phyloP scores from a whole-genome alignment of 2,888 invertebrate genomes.

The Tupiocoris notatus region DNA sequence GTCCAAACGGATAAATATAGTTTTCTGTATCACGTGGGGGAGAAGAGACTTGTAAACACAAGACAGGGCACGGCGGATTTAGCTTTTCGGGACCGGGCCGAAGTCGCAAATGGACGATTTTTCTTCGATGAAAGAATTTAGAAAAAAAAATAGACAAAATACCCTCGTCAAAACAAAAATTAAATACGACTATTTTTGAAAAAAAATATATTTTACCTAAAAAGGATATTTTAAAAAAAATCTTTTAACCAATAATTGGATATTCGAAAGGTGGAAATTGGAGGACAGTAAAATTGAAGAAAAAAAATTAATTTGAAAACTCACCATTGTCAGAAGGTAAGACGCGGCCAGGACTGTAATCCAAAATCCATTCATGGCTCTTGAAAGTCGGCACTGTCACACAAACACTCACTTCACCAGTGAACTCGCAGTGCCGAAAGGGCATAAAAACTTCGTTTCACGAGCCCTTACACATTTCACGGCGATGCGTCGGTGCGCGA shows the following conservation, averaged over 20 bases:
- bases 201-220: no score
- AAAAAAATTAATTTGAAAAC: constrained; percentile 1
- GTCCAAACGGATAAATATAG: no score
- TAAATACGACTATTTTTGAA: no score
- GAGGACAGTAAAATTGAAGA: no score
- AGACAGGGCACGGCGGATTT: constrained; percentile 8
- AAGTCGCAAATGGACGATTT: no score
- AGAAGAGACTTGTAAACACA: constrained; percentile 5
- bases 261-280: no score
- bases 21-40: not conserved
- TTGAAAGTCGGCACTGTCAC: constrained; percentile 38
- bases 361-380: constrained; percentile 41
- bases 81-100: no score
- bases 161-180: no score
- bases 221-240: no score
- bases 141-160: no score
- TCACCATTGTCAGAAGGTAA: constrained; percentile 35
- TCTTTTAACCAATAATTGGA: no score
- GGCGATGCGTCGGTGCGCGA: not conserved
- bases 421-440: constrained; percentile 29
- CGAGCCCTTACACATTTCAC: constrained; percentile 37
- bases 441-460: constrained; percentile 33
- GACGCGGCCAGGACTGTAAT: constrained; percentile 33
- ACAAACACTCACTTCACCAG: constrained; percentile 36
- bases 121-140: no score